Conservation (phyloP, 2,113 vertebrate genomes). For the Limanda limanda region DNA sequence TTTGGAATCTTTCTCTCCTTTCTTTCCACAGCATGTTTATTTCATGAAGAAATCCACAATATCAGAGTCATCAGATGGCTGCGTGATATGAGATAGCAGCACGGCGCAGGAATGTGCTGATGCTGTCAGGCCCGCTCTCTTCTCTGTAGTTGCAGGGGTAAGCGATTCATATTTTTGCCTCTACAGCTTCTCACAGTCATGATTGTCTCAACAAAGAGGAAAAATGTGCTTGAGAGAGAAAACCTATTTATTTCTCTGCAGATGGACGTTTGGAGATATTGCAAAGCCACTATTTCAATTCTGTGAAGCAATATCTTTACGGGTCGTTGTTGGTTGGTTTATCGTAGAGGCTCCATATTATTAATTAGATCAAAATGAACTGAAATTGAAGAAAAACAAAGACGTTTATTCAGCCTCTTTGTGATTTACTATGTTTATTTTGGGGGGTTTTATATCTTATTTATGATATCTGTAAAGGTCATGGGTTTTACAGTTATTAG, state of each 20-base stretch:
- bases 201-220: constrained; percentile 38
- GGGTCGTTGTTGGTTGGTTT: background rate
- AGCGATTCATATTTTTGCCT: constrained; percentile 65
- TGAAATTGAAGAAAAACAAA: background rate
- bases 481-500: no score
- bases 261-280: constrained; percentile 33
- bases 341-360: no score
- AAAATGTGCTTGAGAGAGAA: constrained; percentile 50
- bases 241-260: constrained; percentile 13
- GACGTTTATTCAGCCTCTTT: no score
- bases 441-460: no score
- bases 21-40: constrained; percentile 55
- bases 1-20: constrained; percentile 13
- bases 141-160: constrained; percentile 48
- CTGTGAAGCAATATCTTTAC: background rate
- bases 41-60: constrained; percentile 68
- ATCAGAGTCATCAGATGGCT: constrained; percentile 63
- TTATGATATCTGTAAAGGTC: no score
- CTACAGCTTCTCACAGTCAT: constrained; percentile 36
- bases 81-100: constrained; percentile 61
- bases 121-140: constrained; percentile 50
- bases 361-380: no score
- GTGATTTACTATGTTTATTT: no score
- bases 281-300: constrained; percentile 2
- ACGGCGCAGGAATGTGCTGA: constrained; percentile 62